Conservation (phyloP, 1,140 invertebrate species). For the Eumaeus atala region DNA sequence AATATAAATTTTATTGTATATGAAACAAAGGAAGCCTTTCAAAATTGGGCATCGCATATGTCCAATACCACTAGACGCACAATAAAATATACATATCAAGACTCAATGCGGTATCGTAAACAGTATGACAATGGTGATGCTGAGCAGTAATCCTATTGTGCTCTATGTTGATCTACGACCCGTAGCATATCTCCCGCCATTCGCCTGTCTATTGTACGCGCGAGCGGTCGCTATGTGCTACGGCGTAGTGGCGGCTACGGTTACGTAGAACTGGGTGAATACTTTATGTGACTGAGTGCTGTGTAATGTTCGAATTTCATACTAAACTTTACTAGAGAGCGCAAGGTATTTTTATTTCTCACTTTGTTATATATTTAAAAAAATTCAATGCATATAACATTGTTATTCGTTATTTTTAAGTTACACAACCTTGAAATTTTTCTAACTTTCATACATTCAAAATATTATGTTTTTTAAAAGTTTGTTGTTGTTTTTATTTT, state of each 20-base stretch:
- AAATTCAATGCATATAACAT: no score
- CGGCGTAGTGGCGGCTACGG: not conserved
- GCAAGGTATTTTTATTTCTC: no score
- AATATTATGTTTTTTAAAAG: no score
- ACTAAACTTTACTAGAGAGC: no score
- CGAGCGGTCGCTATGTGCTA: slow-evolving; percentile 1
- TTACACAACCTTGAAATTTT: no score
- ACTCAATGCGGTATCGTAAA: not conserved
- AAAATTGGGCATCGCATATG: not conserved
- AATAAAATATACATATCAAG: not conserved
- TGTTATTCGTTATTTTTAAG: no score
- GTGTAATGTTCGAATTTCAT: not conserved
- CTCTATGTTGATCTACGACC: not conserved
- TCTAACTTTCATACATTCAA: no score
- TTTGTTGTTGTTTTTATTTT: no score
- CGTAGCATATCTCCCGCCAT: slow-evolving; percentile 3
- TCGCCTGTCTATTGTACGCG: slow-evolving; percentile 1
- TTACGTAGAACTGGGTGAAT: not conserved
- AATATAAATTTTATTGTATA: not conserved
- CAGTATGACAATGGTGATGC: not conserved
- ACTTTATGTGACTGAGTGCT: slow-evolving; percentile 1
- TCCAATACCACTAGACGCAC: not conserved
- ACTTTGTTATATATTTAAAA: no score
- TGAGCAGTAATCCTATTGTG: not conserved
- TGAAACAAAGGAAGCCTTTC: slow-evolving; percentile 2